phyloP scores from a whole-genome alignment of 2,797 vertebrate species.

The Nannoperca australis region DNA sequence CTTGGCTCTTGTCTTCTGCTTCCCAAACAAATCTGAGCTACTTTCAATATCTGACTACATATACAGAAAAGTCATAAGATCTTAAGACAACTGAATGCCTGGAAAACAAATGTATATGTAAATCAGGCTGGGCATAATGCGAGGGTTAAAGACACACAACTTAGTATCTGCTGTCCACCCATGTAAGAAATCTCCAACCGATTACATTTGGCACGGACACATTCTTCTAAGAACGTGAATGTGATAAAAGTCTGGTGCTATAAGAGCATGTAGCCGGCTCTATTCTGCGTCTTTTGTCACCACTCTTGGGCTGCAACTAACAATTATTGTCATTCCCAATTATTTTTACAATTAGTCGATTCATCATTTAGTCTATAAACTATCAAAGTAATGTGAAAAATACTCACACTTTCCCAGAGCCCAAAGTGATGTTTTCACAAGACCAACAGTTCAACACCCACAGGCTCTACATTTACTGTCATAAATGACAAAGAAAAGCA shows the following conservation, averaged over 20 bases:
- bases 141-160: constrained; percentile 38
- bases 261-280: background rate
- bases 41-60: constrained; percentile 70
- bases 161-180: constrained; percentile 5
- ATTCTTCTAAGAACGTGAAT: background rate
- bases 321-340: too few species aligned
- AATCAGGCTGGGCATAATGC: constrained; percentile 58
- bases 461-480: too few species aligned
- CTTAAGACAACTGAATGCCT: constrained; percentile 75
- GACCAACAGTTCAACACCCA: too few species aligned
- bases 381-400: too few species aligned
- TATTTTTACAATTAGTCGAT: too few species aligned
- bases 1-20: constrained; percentile 66
- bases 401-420: too few species aligned
- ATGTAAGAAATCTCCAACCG: background rate
- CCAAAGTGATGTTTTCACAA: too few species aligned
- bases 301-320: background rate
- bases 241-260: background rate
- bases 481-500: too few species aligned
- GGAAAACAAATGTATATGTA: constrained; percentile 80
- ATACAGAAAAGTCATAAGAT: constrained; percentile 62
- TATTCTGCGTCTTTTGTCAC: background rate
- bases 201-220: background rate
- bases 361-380: too few species aligned
- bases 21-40: constrained; percentile 76